Evolutionary conservation across 2,888 invertebrate species (phyloP), one percentile per base, ranked within the genome.

Genomic region (Alsophila aescularia): DNA sequence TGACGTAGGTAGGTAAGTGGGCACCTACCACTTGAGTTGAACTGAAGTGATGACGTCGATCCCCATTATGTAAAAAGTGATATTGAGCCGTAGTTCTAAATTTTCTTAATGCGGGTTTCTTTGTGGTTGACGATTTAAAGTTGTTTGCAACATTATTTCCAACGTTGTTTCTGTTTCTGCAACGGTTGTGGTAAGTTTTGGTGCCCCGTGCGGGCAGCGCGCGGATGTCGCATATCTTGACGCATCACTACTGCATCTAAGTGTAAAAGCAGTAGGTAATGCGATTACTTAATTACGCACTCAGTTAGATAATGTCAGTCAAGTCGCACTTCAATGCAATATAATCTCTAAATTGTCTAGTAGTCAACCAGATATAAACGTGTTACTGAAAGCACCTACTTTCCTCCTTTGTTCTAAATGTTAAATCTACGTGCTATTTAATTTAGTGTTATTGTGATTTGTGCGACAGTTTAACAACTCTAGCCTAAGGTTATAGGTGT

Each of bases 241-340:
- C 81, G 79, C 75, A 78, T 72, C 58, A 56, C 69, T 69, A 68
- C 73, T 75, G 71, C 66, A 70, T 62, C 65, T 66, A 47, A 36
- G 42, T 24, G 54, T 43, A 50, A 59, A 58, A 63, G 60, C 66
- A 70, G n/a, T n/a, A 67, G 69, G 71, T 75, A 76, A 73, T 75
- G 70, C 70, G 75, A 75, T 83, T 80, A 84, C 81, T 79, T 44
- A 75, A 84, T 83, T 83, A 82, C 37, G 62, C 50, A 56, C 68
- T 66, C 55, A 44, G 15, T n/a, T 29, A 36, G 21, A 29, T 35
- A 37, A 39, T 48, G 18, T 9, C 2, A 40, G 13, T 32, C 16
- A 43, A 18, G 35, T 47, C 39, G 13, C 31, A 40, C 24, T 5
- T 6, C 8, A 27, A 41, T 15, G 15, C 7, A 9, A 18, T 35